Evolutionary conservation across 1,140 invertebrate species (phyloP), one percentile per base, ranked within the genome.

Genomic region (Papilio machaon): DNA sequence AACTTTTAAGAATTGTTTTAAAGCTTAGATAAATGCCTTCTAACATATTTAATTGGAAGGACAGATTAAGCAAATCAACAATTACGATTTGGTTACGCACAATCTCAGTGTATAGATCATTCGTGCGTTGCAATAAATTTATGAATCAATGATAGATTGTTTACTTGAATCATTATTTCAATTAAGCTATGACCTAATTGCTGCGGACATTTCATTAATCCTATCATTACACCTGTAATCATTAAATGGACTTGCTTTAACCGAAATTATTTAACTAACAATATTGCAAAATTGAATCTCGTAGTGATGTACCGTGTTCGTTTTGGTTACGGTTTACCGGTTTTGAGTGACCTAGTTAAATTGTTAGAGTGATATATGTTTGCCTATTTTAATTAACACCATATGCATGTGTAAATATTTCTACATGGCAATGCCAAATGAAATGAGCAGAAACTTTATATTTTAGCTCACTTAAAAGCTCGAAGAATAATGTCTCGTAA

Each of bases 81-180:
- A 15, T 70, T 70, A 23, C 60, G 19, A 30, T 30, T 30, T 13
- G 30, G 64, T 70, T 70, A 35, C 64, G 64, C 64, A 35, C 30
- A 70, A 35, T 70, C 30, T 35, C 30, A 70, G 23, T 67, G 10
- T 38, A 35, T 30, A 54, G 15, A 35, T 70, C 30, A 15, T 70
- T 70, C n/a, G 30, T 64, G 19, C 19, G 60, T 70, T 70, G 64
- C 23, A 76, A 75, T 75, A 17, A 47, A 78, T 78, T 54, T 4
- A 17, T 43, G 17, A 60, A 9, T 78, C 35, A 60, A 78, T 78
- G 76, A 78, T 78, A 60, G 76, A 78, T 64, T 82, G 82, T 82
- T 82, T 80, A 73, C 46, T 80, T 82, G 73, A 82, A 82, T 82
- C 79, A 80, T 80, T 82, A 80, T 78, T 82, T 77, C 73, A 47